phyloP scores from a whole-genome alignment of 2,888 invertebrate genomes.

The Melanargia galathea region DNA sequence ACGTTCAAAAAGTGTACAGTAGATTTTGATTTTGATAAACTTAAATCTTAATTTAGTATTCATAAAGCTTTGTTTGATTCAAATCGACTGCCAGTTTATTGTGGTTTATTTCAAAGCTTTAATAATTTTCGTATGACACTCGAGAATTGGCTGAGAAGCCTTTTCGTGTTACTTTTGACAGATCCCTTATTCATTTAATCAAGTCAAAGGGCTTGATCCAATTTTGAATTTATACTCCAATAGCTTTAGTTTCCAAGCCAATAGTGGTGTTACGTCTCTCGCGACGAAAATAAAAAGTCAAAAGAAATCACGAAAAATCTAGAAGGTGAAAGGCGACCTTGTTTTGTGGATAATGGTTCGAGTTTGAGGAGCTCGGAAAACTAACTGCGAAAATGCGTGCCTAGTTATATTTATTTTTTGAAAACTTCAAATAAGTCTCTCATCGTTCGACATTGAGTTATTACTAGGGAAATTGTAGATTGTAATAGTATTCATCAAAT shows the following conservation, averaged over 20 bases:
- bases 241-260: conserved; percentile 33
- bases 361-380: conserved; percentile 17
- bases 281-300: conserved; percentile 39
- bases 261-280: conserved; percentile 36
- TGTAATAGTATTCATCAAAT: no score
- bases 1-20: no score
- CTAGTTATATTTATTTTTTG: background rate
- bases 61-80: no score
- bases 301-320: conserved; percentile 31
- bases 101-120: no score
- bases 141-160: background rate
- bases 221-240: conserved; percentile 34
- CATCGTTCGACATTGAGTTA: no score
- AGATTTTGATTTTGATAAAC: no score
- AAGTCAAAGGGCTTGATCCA: conserved; percentile 31
- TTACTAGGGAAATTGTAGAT: no score
- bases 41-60: no score
- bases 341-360: conserved; percentile 33
- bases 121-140: background rate
- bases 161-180: conserved; percentile 16
- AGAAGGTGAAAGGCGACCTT: conserved; percentile 38
- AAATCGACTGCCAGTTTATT: no score
- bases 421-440: no score
- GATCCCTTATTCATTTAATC: conserved; percentile 34
- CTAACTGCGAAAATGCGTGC: background rate